Conservation (phyloP, 2,888 invertebrate species). For the Acrobasis repandana region DNA sequence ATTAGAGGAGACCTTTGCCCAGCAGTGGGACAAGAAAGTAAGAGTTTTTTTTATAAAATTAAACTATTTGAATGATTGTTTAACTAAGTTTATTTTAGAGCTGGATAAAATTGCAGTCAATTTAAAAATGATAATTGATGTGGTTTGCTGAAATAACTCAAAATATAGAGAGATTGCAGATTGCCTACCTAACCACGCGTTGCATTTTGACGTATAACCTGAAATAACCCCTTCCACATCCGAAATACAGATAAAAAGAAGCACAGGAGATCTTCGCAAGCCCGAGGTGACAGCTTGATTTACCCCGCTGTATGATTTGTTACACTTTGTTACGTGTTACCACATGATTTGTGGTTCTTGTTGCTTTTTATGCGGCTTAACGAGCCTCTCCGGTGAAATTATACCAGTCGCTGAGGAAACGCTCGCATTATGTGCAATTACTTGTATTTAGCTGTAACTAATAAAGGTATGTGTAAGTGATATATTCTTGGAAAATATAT, state of each 20-base stretch:
- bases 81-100: no score
- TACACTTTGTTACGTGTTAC: slow-evolving; percentile 49
- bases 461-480: slow-evolving; percentile 7
- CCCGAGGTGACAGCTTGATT: slow-evolving; percentile 51
- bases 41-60: no score
- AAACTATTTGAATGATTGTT: no score
- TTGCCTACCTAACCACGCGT: slow-evolving; percentile 24
- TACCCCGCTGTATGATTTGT: slow-evolving; percentile 49
- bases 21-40: no score
- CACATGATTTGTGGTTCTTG: slow-evolving; percentile 50
- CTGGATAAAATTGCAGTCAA: no score
- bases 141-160: not conserved
- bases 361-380: slow-evolving; percentile 37
- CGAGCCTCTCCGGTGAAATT: slow-evolving; percentile 29
- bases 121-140: no score
- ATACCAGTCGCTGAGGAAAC: slow-evolving; percentile 12
- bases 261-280: slow-evolving; percentile 32
- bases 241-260: slow-evolving; percentile 30
- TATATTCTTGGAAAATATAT: slow-evolving; percentile 10
- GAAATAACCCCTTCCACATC: slow-evolving; percentile 31
- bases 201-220: slow-evolving; percentile 29
- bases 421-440: slow-evolving; percentile 16
- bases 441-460: slow-evolving; percentile 17
- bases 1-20: no score
- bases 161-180: slow-evolving; percentile 3